Evolutionary conservation across 2,113 vertebrate species (phyloP).

Genomic region (Tragelaphus buxtoni): DNA sequence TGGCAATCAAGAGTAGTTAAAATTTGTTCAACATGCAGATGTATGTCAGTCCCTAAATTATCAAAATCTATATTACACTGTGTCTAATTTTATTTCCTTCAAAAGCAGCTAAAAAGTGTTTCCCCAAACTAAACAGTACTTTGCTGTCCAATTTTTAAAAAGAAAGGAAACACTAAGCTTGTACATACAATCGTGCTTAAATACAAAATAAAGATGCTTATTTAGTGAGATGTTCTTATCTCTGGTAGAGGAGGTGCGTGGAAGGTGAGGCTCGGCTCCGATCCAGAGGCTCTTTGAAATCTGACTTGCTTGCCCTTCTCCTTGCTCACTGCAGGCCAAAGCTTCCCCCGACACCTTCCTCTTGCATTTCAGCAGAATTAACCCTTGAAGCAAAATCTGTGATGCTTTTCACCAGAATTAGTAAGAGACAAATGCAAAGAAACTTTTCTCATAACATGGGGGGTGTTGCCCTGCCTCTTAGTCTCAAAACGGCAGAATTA

Average conservation of each 20-base stretch:
- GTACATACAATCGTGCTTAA: constrained; percentile 3
- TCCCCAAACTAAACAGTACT: not conserved
- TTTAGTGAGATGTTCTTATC: constrained; percentile 47
- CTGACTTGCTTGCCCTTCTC: constrained; percentile 67
- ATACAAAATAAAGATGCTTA: constrained; percentile 67
- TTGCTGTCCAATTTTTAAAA: constrained; percentile 16
- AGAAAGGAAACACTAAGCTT: not conserved
- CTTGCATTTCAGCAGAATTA: constrained; percentile 59
- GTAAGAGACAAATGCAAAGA: not conserved
- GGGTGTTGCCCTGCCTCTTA: not conserved
- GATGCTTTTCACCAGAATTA: constrained; percentile 43
- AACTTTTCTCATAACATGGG: not conserved
- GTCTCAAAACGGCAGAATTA: not conserved
- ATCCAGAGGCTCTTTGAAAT: constrained; percentile 50
- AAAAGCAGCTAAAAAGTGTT: not conserved
- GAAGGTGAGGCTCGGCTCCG: constrained; percentile 64
- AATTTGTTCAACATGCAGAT: not conserved
- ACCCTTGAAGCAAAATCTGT: constrained; percentile 78
- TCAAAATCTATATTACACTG: not conserved
- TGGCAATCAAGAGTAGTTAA: not conserved
- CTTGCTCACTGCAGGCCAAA: constrained; percentile 80
- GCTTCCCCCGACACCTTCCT: constrained; percentile 66
- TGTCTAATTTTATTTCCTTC: not conserved
- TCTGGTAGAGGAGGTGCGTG: constrained; percentile 38
- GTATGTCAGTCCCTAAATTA: constrained; percentile 25